phyloP scores from a whole-genome alignment of 2,113 vertebrate species.

The Oceanodroma tethys region DNA sequence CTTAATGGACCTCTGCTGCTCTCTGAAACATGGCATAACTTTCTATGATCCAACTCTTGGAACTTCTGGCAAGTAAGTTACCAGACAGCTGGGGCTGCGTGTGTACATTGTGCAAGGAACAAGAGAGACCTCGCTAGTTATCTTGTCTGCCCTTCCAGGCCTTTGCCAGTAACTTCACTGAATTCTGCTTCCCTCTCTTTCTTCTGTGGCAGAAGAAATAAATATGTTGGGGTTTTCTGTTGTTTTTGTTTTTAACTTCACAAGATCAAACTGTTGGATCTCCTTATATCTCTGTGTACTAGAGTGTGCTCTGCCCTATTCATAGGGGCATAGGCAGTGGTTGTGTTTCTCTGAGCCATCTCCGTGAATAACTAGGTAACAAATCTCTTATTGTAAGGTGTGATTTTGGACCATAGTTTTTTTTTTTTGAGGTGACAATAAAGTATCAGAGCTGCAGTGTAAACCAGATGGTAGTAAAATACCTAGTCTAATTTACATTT shows the following conservation, averaged over 20 bases:
- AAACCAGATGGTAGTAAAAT: not conserved
- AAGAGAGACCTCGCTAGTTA: not conserved
- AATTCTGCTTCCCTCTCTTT: not conserved
- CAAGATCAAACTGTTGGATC: not conserved
- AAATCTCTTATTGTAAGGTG: not conserved
- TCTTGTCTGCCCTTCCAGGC: not conserved
- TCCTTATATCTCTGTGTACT: not conserved
- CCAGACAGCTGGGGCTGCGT: not conserved
- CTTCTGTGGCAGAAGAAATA: not conserved
- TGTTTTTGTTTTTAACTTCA: not conserved
- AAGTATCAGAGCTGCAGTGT: not conserved
- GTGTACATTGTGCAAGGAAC: not conserved
- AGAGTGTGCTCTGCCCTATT: not conserved
- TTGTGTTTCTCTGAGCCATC: not conserved
- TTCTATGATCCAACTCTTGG: conserved; percentile 90
- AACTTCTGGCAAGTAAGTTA: conserved; percentile 82
- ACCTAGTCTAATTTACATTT: not conserved
- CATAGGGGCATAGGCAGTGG: not conserved
- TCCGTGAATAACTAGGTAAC: not conserved
- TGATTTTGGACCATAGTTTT: not conserved
- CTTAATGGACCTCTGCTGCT: conserved; percentile 89
- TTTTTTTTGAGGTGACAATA: not conserved
- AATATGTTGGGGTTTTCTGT: not conserved
- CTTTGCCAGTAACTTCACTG: not conserved
- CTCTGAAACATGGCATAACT: conserved; percentile 90